phyloP scores from a whole-genome alignment of 2,888 invertebrate species.

The Crossocerus cetratus region DNA sequence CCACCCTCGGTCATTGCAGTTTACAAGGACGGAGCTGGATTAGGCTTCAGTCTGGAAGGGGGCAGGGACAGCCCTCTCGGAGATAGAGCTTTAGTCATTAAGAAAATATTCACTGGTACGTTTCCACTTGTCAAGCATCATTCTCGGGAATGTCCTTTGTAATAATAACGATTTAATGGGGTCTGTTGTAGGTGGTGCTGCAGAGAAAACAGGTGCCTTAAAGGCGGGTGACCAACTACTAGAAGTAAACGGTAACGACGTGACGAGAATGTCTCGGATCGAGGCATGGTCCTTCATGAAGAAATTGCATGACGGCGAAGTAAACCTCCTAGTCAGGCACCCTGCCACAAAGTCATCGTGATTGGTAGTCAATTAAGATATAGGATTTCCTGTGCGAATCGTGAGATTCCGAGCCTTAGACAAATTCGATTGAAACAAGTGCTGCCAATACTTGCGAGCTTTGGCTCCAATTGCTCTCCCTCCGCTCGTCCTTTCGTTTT shows the following conservation, averaged over 20 bases:
- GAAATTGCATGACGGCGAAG: constrained; percentile 90
- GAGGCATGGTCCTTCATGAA: constrained; percentile 97
- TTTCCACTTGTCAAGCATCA: constrained; percentile 12
- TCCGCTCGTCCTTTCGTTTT: no score
- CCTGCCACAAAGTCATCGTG: constrained; percentile 76
- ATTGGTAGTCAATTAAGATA: constrained; percentile 63
- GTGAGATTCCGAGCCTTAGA: constrained; percentile 10
- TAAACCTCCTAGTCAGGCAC: constrained; percentile 81
- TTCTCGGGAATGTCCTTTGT: no score
- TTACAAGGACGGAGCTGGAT: constrained; percentile 89
- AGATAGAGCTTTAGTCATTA: constrained; percentile 91
- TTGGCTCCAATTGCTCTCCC: no score
- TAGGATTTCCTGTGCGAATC: constrained; percentile 13
- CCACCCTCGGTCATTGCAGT: constrained; percentile 79
- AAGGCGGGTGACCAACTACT: constrained; percentile 92
- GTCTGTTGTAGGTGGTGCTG: constrained; percentile 85
- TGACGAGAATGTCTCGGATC: constrained; percentile 91
- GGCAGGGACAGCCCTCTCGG: constrained; percentile 94
- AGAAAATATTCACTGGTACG: constrained; percentile 95
- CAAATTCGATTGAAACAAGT: neutral
- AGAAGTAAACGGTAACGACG: constrained; percentile 88
- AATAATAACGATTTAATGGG: no score
- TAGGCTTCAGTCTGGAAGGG: constrained; percentile 96
- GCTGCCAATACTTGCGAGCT: no score
- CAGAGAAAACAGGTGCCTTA: constrained; percentile 90